Evolutionary conservation across 1,140 invertebrate genomes (phyloP), one percentile per base, ranked within the genome.

Genomic region (Agraylea sexmaculata): DNA sequence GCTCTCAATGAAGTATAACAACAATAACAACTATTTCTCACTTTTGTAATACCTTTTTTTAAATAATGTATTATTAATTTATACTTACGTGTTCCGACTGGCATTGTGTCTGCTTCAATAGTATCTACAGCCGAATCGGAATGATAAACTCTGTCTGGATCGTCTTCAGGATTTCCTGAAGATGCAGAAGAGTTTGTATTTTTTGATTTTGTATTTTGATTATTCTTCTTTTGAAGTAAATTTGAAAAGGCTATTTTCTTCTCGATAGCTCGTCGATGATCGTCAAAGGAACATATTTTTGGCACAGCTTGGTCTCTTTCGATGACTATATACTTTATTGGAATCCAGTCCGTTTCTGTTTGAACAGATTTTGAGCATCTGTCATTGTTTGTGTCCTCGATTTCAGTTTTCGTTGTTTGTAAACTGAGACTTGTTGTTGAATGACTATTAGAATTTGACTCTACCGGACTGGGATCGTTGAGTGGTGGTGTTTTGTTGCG

Each of bases 61-160:
- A n/a, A n/a, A n/a, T n/a, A n/a, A n/a, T n/a, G n/a, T n/a, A n/a
- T n/a, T n/a, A n/a, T n/a, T n/a, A n/a, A 27, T 8, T 10, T 27
- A 23, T 16, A 44, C 48, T 38, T 17, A 50, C 48, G 46, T 31
- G 48, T 50, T 44, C 48, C 48, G 10, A 50, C 48, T 44, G 48
- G 48, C 48, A 50, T 50, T 38, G 40, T 50, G 41, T 42, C 20
- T 43, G 43, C 40, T 1, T 47, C 31, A 11, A 32, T 30, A 27
- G 28, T 23, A 31, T 39, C 32, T 4, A 40, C 23, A 15, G 42
- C 39, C 10, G 48, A 44, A 42, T 50, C 48, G 11, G 48, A 50
- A 30, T 50, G 44, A 41, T 46, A 50, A 41, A 46, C 48, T 46
- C 44, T 43, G 35, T 50, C 48, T 30, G 19, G 25, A 18, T 47